A percentile compares a stretch with the other conserved stretches of the same genome.
Conservation (phyloP, 2,113 vertebrate species). For the Pachycephala philippinensis region DNA sequence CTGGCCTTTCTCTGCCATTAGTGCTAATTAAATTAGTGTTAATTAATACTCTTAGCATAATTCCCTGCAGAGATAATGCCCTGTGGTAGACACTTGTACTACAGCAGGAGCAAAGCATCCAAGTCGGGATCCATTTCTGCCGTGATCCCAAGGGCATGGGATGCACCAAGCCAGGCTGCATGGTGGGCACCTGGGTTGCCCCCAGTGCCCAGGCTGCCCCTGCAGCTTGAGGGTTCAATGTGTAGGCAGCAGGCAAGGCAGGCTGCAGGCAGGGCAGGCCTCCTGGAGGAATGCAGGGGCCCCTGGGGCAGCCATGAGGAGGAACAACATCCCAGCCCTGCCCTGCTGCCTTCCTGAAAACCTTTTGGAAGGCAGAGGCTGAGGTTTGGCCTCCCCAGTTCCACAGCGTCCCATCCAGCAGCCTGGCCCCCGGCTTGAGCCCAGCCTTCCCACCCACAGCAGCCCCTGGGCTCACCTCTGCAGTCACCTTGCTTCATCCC, state of each 20-base stretch:
- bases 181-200: background rate
- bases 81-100: background rate
- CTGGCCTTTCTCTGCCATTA: background rate
- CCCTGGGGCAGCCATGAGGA: background rate
- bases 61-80: background rate
- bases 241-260: background rate
- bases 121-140: background rate
- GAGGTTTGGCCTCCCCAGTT: background rate
- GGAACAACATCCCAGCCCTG: background rate
- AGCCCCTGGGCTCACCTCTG: accelerated
- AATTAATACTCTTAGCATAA: background rate
- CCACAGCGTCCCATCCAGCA: accelerated
- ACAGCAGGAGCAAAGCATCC: background rate
- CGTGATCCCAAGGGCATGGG: too few species aligned
- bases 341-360: background rate
- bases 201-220: background rate
- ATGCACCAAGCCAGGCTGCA: background rate
- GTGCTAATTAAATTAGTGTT: background rate
- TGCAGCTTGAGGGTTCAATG: background rate
- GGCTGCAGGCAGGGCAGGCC: background rate
- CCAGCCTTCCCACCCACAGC: background rate
- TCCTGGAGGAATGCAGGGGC: background rate
- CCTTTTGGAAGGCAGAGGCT: background rate
- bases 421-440: accelerated
- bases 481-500: background rate